Evolutionary conservation across 2,113 vertebrate species (phyloP), one percentile per base, ranked within the genome.

Genomic region (Centropus bengalensis): DNA sequence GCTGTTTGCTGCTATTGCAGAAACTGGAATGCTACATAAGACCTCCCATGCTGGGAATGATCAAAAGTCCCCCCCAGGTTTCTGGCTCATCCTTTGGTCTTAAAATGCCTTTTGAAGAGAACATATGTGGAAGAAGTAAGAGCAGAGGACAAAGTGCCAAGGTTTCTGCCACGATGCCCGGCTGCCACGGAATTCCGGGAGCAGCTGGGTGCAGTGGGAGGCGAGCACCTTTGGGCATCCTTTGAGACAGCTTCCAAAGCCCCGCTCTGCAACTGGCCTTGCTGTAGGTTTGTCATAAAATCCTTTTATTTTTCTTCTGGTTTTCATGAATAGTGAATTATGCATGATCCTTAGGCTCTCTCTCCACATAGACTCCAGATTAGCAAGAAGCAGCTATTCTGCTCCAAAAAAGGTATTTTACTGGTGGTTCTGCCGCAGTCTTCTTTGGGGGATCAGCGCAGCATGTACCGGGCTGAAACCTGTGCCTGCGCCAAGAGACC

Each of bases 11-110:
- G 91, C 71, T 45, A 42, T 44, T 80, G 91, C 89, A 90, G 85
- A 81, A 90, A 70, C 78, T 89, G 71, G 63, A 89, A 82, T 81
- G 82, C 76, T 49, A 44, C 4, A 1, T 38, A 82, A 91, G 91
- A 91, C 92, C 77, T 91, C 86, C 76, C 95, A 88, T n/a, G 94
- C 96, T 96, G 96, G 64, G 92, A 95, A 52, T 63, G 91, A 96
- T 96, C 92, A 96, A 88, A 96, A 94, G 91, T 93, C 52, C 56
- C 80, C 47, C 86, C 83, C 91, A 93, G 96, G 96, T 93, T 96
- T 95, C 88, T 96, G 96, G 96, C 96, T 96, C 40, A 1, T 81
- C 75, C 79, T 88, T 94, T 88, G 93, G 82, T 86, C 89, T 93
- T 91, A 93, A 97, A 94, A 88, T 20, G 89, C 82, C 79, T 86